These are phyloP conservation scores for Cacajao melanocephalus DNA, from an alignment of 2,797 vertebrate genomes.

Conservation along the genomic window DNA sequence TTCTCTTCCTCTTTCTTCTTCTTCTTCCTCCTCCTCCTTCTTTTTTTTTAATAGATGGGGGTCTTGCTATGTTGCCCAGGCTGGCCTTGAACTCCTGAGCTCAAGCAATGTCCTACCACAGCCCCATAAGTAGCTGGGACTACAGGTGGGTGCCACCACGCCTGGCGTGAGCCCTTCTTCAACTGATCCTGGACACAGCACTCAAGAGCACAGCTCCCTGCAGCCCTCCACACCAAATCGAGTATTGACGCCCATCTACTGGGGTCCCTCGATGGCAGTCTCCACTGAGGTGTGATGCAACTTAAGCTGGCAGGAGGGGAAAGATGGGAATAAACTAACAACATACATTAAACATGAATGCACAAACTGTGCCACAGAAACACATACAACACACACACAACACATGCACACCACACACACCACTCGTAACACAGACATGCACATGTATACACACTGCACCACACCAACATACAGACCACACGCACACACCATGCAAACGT, in stretches of 20 bases:
- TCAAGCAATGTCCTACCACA: neutral
- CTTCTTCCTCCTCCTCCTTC: neutral
- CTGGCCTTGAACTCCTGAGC: neutral
- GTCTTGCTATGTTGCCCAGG: neutral
- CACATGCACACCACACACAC: neutral
- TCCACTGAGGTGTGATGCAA: neutral
- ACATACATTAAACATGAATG: neutral
- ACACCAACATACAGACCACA: neutral
- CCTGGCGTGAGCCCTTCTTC: neutral
- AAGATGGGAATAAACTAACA: neutral
- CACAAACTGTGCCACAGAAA: neutral
- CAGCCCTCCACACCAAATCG: fast-evolving
- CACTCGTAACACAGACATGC: too few species aligned
- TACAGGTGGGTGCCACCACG: neutral
- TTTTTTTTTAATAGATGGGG: neutral
- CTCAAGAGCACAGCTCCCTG: fast-evolving
- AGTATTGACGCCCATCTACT: fast-evolving
- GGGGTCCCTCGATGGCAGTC: fast-evolving
- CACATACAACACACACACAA: neutral
- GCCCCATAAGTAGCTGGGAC: neutral
- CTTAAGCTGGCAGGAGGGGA: neutral
- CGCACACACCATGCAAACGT: neutral
- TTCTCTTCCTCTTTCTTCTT: neutral
- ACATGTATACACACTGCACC: neutral
- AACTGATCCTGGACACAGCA: neutral